Conservation (phyloP, 2,113 vertebrate genomes). For the Siphamia tubifer region DNA sequence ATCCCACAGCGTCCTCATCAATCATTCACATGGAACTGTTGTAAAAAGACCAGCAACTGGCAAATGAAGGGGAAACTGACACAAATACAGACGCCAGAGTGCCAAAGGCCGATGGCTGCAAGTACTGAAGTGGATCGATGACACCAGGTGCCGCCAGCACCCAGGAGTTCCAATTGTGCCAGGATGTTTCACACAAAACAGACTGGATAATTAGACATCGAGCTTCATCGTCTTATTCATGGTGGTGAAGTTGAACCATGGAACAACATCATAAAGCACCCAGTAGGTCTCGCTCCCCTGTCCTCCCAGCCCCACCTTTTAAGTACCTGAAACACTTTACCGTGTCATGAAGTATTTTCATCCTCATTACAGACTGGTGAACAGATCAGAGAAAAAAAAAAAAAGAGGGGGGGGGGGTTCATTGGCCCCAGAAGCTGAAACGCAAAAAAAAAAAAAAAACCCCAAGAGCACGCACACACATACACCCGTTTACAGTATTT, state of each 20-base stretch:
- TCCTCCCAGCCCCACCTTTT: background rate
- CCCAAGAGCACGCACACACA: background rate
- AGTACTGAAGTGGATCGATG: slow-evolving; percentile 50
- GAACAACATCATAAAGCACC: background rate
- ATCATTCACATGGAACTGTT: slow-evolving; percentile 43
- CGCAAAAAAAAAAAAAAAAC: background rate
- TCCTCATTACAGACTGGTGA: slow-evolving; percentile 61
- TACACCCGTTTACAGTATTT: too few species aligned
- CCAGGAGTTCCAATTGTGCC: slow-evolving; percentile 57
- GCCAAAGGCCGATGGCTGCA: too few species aligned
- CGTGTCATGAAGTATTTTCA: slow-evolving; percentile 59
- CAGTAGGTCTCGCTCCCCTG: background rate
- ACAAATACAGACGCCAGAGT: slow-evolving; percentile 44
- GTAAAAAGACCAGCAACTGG: slow-evolving; percentile 6
- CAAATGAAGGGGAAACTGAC: background rate
- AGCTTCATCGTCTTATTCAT: background rate
- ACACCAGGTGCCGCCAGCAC: slow-evolving; percentile 26
- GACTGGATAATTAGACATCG: background rate
- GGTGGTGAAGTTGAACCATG: background rate
- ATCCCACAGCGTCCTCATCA: slow-evolving; percentile 30
- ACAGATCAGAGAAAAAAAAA: slow-evolving; percentile 27
- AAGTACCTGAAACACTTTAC: slow-evolving; percentile 46
- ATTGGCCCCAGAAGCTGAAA: background rate
- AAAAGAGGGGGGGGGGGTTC: background rate
- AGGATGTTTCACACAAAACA: background rate